A percentile compares a stretch with the other conserved stretches of the same genome.
Evolutionary conservation across 2,888 invertebrate species (phyloP).

Genomic region (Brachycybe producta): DNA sequence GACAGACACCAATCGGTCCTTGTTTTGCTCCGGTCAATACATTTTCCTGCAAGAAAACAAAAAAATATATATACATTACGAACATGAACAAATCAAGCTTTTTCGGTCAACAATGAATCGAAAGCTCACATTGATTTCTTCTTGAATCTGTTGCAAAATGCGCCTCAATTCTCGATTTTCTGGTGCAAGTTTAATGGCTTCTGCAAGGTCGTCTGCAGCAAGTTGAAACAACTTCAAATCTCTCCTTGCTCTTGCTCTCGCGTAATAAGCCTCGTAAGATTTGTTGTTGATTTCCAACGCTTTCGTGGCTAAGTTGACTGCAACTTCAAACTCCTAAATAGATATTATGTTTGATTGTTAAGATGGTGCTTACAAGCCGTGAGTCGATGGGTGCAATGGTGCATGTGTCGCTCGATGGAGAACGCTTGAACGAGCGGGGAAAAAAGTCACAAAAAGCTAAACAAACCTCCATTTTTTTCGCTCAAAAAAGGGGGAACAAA

Average conservation of each 20-base stretch:
- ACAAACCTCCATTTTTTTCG: too few species aligned
- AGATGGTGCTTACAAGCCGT: too few species aligned
- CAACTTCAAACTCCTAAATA: conserved; percentile 39
- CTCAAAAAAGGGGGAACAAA: too few species aligned
- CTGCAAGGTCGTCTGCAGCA: conserved; percentile 66
- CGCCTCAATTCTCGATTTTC: conserved; percentile 58
- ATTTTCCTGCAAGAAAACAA: too few species aligned
- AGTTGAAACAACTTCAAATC: conserved; percentile 57
- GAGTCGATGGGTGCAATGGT: not conserved
- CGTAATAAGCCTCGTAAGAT: conserved; percentile 86
- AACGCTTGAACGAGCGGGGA: not conserved
- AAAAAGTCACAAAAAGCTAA: conserved; percentile 1
- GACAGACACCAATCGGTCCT: too few species aligned
- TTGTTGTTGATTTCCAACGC: conserved; percentile 70
- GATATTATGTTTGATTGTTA: not conserved
- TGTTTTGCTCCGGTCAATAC: too few species aligned
- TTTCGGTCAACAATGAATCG: not conserved
- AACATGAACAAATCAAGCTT: too few species aligned
- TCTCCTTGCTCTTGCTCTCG: conserved; percentile 71
- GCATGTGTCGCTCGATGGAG: too few species aligned
- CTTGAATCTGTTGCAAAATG: conserved; percentile 17
- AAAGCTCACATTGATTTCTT: conserved; percentile 17
- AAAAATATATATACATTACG: too few species aligned
- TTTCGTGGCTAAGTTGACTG: conserved; percentile 74
- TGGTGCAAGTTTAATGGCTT: conserved; percentile 59